Conservation (phyloP, 2,797 vertebrate genomes). For the Sus cebifrons region DNA sequence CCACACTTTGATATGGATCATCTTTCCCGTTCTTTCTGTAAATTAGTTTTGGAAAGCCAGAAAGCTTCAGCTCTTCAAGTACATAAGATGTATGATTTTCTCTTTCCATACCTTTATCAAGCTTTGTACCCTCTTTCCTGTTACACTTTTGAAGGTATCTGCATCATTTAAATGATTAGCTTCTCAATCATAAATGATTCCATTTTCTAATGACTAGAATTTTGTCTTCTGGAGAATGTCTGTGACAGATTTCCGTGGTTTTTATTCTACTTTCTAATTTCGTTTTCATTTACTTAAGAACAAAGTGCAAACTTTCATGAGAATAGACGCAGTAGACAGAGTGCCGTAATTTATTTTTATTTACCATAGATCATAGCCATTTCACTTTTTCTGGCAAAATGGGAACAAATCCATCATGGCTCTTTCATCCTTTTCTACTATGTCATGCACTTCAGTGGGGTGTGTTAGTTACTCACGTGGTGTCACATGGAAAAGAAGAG, state of each 20-base stretch:
- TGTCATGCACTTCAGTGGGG: background rate
- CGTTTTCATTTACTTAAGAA: conserved; percentile 32
- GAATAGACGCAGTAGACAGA: conserved; percentile 7
- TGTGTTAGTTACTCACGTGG: background rate
- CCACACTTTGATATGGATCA: background rate
- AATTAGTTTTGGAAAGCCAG: background rate
- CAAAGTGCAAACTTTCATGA: background rate
- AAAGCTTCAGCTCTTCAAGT: background rate
- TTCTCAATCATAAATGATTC: conserved; percentile 16
- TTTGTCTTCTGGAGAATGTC: conserved; percentile 19
- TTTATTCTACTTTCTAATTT: conserved; percentile 41
- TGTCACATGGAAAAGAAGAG: background rate
- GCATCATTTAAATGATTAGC: background rate
- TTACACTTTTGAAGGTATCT: background rate
- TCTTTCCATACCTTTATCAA: background rate
- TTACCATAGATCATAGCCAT: background rate
- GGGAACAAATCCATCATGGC: background rate
- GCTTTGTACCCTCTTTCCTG: background rate
- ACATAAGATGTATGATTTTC: background rate
- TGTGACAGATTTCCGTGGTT: conserved; percentile 11
- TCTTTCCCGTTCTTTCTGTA: conserved; percentile 52
- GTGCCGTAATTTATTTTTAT: background rate
- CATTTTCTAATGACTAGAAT: conserved; percentile 11
- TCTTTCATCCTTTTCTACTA: background rate
- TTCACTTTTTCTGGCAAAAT: background rate